A percentile compares a stretch with the other conserved stretches of the same genome.
Evolutionary conservation across 2,888 invertebrate genomes (phyloP).

Genomic region (Calliphora vomitoria): DNA sequence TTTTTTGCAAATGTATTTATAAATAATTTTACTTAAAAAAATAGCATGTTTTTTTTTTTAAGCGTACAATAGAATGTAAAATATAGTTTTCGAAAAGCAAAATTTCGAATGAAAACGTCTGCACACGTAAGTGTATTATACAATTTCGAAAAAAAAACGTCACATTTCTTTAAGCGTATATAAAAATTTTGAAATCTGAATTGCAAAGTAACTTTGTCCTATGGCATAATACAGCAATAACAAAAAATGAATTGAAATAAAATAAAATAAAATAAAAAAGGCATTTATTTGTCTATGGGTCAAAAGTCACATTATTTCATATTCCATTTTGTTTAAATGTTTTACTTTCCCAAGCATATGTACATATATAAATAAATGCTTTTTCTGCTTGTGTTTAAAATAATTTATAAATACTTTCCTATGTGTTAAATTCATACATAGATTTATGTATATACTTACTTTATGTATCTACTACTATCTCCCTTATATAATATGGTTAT

Average conservation of each 20-base stretch:
- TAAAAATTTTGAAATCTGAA: constrained; percentile 5
- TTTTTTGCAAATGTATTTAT: no score
- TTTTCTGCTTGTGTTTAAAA: no score
- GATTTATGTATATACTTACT: not conserved
- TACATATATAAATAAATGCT: no score
- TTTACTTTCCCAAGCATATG: constrained; percentile 12
- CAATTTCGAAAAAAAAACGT: no score
- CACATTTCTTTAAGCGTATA: no score
- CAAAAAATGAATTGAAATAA: constrained; percentile 10
- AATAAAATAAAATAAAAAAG: constrained; percentile 12
- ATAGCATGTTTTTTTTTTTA: no score
- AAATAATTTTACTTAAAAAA: no score
- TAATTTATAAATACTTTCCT: no score
- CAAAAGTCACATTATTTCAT: constrained; percentile 54
- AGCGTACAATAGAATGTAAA: not conserved
- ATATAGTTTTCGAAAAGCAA: not conserved
- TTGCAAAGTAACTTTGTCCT: constrained; percentile 17
- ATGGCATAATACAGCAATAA: constrained; percentile 11
- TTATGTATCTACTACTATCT: constrained; percentile 14
- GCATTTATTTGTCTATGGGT: constrained; percentile 29
- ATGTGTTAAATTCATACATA: not conserved
- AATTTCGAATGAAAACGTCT: not conserved
- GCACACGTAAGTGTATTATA: not conserved
- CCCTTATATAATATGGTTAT: constrained; percentile 32
- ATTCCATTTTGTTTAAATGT: constrained; percentile 38